phyloP scores from a whole-genome alignment of 2,888 invertebrate species.

The Lycia hirtaria region DNA sequence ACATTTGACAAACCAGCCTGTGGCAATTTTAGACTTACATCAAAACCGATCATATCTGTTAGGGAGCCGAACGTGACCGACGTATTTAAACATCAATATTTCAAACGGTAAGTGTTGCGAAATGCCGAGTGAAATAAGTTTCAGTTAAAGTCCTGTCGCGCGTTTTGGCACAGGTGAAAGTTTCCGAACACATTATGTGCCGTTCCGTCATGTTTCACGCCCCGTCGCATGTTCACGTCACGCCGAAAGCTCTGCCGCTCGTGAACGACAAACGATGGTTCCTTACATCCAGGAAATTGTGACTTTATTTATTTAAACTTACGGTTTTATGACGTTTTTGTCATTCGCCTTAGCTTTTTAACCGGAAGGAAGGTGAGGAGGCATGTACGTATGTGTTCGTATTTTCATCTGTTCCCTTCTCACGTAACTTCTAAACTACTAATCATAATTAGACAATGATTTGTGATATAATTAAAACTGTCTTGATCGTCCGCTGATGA shows the following conservation, averaged over 20 bases:
- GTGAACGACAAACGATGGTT: slow-evolving; percentile 21
- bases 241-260: slow-evolving; percentile 31
- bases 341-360: no score
- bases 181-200: slow-evolving; percentile 32
- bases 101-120: slow-evolving; percentile 32
- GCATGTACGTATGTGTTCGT: no score
- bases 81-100: slow-evolving; percentile 24
- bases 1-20: no score
- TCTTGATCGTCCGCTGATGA: no score
- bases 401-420: no score
- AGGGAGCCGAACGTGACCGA: slow-evolving; percentile 7
- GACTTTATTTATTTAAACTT: no score
- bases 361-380: no score
- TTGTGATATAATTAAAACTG: no score
- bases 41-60: background rate
- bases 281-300: slow-evolving; percentile 1
- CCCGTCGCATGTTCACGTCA: slow-evolving; percentile 29
- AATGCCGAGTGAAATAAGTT: slow-evolving; percentile 38
- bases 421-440: no score
- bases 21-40: background rate
- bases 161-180: slow-evolving; percentile 38
- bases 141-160: slow-evolving; percentile 35
- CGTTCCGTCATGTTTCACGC: slow-evolving; percentile 38
- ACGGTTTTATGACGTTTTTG: no score
- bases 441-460: no score